Percentiles rank a stretch among this genome's conserved stretches.
These are phyloP conservation scores for Esox lucius DNA, from an alignment of 2,797 vertebrate genomes.

Conservation along the genomic window DNA sequence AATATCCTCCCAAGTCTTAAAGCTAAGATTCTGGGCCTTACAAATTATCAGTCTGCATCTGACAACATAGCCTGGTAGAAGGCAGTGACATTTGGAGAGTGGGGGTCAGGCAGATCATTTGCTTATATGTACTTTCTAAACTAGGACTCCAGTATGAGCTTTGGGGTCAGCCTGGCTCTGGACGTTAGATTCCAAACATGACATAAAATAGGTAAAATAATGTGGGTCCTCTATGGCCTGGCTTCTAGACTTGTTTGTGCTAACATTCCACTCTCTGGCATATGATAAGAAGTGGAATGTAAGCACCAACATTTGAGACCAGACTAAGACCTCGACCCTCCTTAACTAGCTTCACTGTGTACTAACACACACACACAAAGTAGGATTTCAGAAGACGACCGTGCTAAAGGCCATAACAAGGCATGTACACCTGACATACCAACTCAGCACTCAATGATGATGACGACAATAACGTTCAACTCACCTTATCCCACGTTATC, in stretches of 20 bases:
- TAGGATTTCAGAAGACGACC: neutral
- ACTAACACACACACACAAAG: too few relatives aligned
- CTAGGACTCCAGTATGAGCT: neutral
- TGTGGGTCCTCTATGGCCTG: neutral
- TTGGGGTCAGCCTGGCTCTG: neutral
- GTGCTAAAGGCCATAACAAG: neutral
- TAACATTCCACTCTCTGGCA: neutral
- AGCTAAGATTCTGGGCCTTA: neutral
- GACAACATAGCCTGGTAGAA: constrained; percentile 16
- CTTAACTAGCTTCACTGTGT: too few relatives aligned
- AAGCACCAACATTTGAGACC: neutral
- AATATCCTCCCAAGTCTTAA: neutral
- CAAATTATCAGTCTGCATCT: neutral
- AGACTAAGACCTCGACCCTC: neutral
- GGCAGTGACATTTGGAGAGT: constrained; percentile 68
- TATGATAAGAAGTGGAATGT: neutral
- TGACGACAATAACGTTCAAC: neutral
- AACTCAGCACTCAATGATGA: neutral
- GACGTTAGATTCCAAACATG: neutral
- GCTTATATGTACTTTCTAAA: constrained; percentile 35
- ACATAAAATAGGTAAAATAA: neutral
- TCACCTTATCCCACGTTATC: constrained; percentile 85
- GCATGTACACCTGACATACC: neutral
- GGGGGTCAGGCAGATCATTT: constrained; percentile 55
- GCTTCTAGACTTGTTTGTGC: neutral